phyloP scores from a whole-genome alignment of 2,113 vertebrate genomes.

The Bos javanicus region DNA sequence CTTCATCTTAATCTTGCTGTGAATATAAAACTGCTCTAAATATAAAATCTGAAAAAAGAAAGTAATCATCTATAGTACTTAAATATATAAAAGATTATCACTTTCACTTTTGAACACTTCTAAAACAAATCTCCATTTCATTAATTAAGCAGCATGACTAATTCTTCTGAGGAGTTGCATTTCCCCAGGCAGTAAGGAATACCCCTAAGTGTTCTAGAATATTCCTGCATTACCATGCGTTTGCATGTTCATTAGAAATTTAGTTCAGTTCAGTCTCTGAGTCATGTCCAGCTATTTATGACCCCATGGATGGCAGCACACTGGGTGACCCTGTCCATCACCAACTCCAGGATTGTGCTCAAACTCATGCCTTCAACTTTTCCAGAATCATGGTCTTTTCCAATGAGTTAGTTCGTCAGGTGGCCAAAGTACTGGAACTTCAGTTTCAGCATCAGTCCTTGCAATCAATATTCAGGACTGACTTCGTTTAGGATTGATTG shows the following conservation, averaged over 20 bases:
- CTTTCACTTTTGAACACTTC: slow-evolving; percentile 6
- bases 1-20: not conserved
- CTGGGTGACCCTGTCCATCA: not conserved
- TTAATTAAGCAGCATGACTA: not conserved
- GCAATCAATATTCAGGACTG: not conserved
- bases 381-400: not conserved
- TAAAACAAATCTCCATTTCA: not conserved
- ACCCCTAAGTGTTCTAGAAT: not conserved
- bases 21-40: not conserved
- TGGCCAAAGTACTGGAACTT: not conserved
- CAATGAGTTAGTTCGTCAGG: not conserved
- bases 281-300: not conserved
- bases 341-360: not conserved
- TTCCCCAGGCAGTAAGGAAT: not conserved
- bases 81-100: not conserved
- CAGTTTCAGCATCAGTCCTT: not conserved
- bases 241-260: not conserved
- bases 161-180: not conserved
- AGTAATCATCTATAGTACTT: not conserved
- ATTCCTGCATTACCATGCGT: not conserved
- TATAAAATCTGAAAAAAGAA: not conserved
- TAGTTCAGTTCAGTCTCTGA: not conserved
- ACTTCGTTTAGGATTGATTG: not conserved
- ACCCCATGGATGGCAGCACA: not conserved
- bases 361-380: not conserved